Percentiles rank a stretch among this genome's conserved stretches.
Evolutionary conservation across 2,797 vertebrate species (phyloP).

Genomic region (Rallus crepitans): DNA sequence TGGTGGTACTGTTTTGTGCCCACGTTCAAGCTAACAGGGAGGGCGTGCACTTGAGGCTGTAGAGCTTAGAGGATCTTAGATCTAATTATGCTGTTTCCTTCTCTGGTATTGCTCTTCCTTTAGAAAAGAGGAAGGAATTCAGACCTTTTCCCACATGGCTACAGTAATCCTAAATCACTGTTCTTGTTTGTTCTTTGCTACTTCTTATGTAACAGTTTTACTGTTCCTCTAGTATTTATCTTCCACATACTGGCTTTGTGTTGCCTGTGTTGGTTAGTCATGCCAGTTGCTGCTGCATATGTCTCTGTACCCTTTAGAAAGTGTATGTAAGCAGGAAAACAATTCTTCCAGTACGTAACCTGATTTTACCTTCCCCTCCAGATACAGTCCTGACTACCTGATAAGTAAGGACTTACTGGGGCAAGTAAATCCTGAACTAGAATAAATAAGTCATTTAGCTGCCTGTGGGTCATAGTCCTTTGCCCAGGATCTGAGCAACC

Average conservation of each 20-base stretch:
- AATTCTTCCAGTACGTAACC: background rate
- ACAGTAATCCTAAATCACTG: background rate
- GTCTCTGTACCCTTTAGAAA: background rate
- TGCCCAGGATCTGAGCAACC: background rate
- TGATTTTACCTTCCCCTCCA: background rate
- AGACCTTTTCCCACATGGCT: background rate
- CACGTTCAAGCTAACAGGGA: background rate
- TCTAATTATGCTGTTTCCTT: background rate
- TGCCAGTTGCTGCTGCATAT: fast-evolving
- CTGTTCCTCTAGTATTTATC: background rate
- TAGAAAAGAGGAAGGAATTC: background rate
- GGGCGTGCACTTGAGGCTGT: no score
- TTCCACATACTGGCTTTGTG: background rate
- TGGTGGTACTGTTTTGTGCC: background rate
- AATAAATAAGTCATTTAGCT: background rate
- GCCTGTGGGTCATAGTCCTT: background rate
- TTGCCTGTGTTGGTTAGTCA: background rate
- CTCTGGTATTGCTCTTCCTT: background rate
- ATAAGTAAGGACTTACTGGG: background rate
- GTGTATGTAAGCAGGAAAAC: background rate
- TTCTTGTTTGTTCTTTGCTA: background rate
- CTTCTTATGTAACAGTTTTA: background rate
- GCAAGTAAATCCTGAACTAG: background rate
- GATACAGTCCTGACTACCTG: background rate
- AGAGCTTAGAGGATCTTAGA: background rate